Percentiles rank a stretch among this genome's conserved stretches.
Evolutionary conservation across 2,797 vertebrate genomes (phyloP).

Genomic region (Apogon hyalosoma): DNA sequence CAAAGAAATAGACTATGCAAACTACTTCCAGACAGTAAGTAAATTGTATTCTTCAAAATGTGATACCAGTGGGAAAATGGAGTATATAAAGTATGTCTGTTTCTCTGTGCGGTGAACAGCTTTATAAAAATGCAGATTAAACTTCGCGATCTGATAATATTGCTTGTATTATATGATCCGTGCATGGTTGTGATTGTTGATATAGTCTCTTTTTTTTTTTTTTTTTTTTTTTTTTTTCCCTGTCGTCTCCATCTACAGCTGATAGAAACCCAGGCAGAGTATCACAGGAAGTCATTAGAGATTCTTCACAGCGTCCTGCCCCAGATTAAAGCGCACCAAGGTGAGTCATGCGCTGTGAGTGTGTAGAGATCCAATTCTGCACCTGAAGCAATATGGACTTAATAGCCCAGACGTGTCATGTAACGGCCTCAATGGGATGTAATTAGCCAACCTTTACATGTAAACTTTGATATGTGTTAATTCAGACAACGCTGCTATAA

Average conservation of each 20-base stretch:
- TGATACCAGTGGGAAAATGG: not conserved
- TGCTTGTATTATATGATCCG: not conserved
- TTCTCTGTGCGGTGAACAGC: not conserved
- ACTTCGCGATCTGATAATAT: not conserved
- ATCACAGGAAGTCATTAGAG: conserved; percentile 93
- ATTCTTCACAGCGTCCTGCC: conserved; percentile 93
- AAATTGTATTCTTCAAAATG: not conserved
- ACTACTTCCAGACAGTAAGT: conserved; percentile 95
- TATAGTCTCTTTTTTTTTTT: not conserved
- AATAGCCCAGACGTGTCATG: conserved; percentile 29
- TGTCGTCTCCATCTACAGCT: conserved; percentile 79
- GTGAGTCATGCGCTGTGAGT: conserved; percentile 81
- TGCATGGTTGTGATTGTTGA: not conserved
- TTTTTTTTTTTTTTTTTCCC: not conserved
- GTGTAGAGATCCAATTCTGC: conserved; percentile 36
- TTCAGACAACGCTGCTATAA: conserved; percentile 1
- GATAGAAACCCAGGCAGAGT: conserved; percentile 96
- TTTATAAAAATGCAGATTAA: not conserved
- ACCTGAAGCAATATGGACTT: conserved; percentile 45
- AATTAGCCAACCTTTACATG: conserved; percentile 29
- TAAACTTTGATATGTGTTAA: conserved; percentile 1
- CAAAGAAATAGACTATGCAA: conserved; percentile 99
- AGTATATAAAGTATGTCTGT: not conserved
- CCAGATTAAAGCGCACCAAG: conserved; percentile 97
- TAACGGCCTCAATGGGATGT: conserved; percentile 40